Conservation (phyloP, 2,888 invertebrate species). For the Tenthredo livida region DNA sequence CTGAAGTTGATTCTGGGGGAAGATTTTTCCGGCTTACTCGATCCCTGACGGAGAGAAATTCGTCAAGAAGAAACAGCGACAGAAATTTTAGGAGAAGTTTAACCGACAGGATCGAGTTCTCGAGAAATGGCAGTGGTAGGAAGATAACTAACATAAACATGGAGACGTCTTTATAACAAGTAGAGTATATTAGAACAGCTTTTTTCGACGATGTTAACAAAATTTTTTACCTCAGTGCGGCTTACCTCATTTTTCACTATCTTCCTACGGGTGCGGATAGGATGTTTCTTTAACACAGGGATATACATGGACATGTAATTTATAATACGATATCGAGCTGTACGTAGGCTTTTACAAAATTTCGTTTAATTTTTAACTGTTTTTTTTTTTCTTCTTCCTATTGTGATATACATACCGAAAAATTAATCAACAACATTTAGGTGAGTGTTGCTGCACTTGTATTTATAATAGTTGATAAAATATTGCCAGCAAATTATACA, state of each 20-base stretch:
- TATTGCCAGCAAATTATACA: slow-evolving; percentile 4
- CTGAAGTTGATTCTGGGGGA: slow-evolving; percentile 30
- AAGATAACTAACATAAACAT: slow-evolving; percentile 75
- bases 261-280: neutral
- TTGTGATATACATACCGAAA: slow-evolving; percentile 53
- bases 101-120: slow-evolving; percentile 66
- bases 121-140: slow-evolving; percentile 62
- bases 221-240: slow-evolving; percentile 61
- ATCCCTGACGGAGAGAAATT: slow-evolving; percentile 82
- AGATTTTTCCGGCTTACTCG: slow-evolving; percentile 78
- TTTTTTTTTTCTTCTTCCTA: neutral
- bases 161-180: slow-evolving; percentile 78
- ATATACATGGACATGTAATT: neutral
- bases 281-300: slow-evolving; percentile 22
- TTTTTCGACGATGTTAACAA: slow-evolving; percentile 59
- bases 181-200: slow-evolving; percentile 43
- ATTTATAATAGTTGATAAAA: neutral
- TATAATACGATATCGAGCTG: neutral
- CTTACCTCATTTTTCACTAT: slow-evolving; percentile 46
- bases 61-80: slow-evolving; percentile 79
- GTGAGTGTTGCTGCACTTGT: neutral
- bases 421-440: neutral
- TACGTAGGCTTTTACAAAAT: neutral
- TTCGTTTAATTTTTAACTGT: neutral
- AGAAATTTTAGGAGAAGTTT: slow-evolving; percentile 77